Conservation (phyloP, 2,888 invertebrate species). For the Tenthredo mesomela region DNA sequence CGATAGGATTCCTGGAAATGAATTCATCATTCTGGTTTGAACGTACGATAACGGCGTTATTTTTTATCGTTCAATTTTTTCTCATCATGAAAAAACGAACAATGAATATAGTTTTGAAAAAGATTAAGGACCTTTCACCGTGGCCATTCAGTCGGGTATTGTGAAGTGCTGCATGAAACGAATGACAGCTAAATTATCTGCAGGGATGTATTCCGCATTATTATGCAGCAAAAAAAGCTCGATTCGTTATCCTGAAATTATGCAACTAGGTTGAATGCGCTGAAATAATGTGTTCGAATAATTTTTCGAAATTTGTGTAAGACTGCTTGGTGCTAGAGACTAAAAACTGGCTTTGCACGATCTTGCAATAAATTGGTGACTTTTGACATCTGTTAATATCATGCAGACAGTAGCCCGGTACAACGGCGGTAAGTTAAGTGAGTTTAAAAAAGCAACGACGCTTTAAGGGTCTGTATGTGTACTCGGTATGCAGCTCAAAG, state of each 20-base stretch:
- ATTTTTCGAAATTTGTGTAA: not conserved
- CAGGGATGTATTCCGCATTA: not conserved
- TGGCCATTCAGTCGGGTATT: not conserved
- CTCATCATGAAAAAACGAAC: too few species aligned
- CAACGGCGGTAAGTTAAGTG: not conserved
- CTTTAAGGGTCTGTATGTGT: not conserved
- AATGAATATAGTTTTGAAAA: too few species aligned
- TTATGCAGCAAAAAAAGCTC: not conserved
- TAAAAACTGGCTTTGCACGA: not conserved
- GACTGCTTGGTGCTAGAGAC: not conserved
- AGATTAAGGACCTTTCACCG: too few species aligned
- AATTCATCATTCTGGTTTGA: too few species aligned
- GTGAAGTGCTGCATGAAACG: not conserved
- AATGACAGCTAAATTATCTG: not conserved
- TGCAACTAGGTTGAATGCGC: not conserved
- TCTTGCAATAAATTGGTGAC: not conserved
- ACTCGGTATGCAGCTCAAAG: not conserved
- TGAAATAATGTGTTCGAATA: not conserved
- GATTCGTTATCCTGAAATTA: not conserved
- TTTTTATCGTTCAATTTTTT: too few species aligned
- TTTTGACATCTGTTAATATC: conserved; percentile 6
- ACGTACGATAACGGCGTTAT: too few species aligned
- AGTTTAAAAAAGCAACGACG: not conserved
- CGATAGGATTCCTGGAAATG: too few species aligned
- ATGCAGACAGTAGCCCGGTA: not conserved